Conservation (phyloP, 2,797 vertebrate species). For the Anniella stebbinsi region DNA sequence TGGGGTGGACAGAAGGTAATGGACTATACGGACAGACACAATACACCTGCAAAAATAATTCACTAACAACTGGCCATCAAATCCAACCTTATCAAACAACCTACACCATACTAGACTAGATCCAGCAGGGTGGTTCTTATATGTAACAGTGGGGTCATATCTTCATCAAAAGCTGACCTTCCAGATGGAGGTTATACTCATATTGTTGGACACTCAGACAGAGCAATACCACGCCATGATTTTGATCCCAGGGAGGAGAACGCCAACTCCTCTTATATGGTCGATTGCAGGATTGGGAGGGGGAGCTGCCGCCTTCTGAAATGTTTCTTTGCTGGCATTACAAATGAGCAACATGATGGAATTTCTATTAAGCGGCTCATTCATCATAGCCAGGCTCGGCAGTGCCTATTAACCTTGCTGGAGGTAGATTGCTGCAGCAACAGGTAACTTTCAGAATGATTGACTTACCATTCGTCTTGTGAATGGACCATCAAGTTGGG, state of each 20-base stretch:
- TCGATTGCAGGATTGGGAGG: no score
- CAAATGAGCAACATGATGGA: conserved; percentile 7
- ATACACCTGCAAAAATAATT: no score
- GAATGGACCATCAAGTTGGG: conserved; percentile 7
- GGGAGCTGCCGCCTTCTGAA: background rate
- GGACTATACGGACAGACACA: no score
- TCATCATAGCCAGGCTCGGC: background rate
- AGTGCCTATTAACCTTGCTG: conserved; percentile 5
- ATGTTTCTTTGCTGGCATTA: background rate
- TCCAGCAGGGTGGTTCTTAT: no score
- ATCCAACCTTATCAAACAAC: no score
- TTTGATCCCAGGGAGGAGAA: background rate
- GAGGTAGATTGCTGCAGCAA: conserved; percentile 10
- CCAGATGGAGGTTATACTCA: background rate
- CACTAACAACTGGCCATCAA: no score
- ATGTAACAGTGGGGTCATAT: no score
- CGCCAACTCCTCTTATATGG: background rate
- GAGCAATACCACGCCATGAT: background rate
- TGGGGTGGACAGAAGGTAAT: no score
- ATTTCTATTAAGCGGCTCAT: background rate
- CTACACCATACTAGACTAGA: no score
- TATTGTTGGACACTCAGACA: no score
- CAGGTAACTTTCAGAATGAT: conserved; percentile 13
- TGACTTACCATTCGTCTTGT: conserved; percentile 8
- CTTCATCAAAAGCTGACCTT: background rate